Percentiles rank a stretch among this genome's conserved stretches.
Evolutionary conservation across 2,113 vertebrate species (phyloP).

Genomic region (Marcusenius ussheri): DNA sequence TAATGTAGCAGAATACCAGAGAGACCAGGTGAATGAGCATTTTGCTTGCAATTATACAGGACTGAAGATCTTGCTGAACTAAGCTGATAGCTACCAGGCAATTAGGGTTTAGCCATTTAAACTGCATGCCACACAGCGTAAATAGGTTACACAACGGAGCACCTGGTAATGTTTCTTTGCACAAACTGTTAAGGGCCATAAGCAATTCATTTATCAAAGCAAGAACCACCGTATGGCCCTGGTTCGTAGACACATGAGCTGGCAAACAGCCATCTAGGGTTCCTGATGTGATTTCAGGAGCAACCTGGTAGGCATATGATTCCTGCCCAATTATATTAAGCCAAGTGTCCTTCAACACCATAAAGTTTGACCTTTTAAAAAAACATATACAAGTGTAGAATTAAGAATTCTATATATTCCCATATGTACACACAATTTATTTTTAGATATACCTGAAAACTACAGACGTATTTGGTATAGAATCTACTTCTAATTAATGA

Average conservation of each 20-base stretch:
- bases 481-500: background rate
- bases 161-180: background rate
- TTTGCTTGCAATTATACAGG: background rate
- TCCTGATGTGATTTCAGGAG: background rate
- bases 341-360: background rate
- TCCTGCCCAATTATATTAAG: background rate
- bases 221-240: background rate
- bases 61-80: background rate
- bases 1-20: background rate
- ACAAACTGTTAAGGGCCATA: conserved; percentile 2
- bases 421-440: background rate
- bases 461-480: background rate
- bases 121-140: background rate
- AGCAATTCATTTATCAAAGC: background rate
- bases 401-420: background rate
- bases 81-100: background rate
- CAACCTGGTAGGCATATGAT: background rate
- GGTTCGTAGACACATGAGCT: background rate
- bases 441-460: background rate
- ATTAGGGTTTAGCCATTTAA: background rate
- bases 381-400: background rate
- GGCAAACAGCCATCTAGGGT: background rate
- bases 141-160: background rate
- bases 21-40: background rate
- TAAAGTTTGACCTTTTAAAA: background rate